Conservation (phyloP, 1,140 invertebrate species). For the Alviniconcha marisindica region DNA sequence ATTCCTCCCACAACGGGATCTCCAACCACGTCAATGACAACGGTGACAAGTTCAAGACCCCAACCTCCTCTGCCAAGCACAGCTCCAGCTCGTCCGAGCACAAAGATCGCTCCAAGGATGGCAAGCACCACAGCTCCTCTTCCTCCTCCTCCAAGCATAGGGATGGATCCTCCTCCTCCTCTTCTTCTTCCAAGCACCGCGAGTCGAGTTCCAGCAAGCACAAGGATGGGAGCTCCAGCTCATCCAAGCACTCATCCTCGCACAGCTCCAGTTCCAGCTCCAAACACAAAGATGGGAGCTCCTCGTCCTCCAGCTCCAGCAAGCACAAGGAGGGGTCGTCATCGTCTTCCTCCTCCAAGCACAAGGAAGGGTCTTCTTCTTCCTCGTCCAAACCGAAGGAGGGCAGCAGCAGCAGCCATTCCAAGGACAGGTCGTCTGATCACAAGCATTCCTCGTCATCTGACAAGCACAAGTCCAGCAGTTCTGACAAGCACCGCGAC, state of each 20-base stretch:
- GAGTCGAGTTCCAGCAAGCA: conserved; percentile 47
- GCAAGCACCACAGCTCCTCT: conserved; percentile 32
- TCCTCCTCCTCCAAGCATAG: conserved; percentile 46
- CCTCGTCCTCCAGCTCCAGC: conserved; percentile 39
- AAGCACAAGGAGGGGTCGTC: conserved; percentile 45
- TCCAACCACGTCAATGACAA: conserved; percentile 14
- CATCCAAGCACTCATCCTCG: conserved; percentile 38
- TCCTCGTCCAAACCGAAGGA: conserved; percentile 66
- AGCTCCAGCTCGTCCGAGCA: conserved; percentile 46
- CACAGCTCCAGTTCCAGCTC: conserved; percentile 41
- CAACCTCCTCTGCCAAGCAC: conserved; percentile 38
- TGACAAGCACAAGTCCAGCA: conserved; percentile 54
- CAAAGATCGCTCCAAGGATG: conserved; percentile 39
- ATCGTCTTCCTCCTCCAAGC: conserved; percentile 48
- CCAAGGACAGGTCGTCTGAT: conserved; percentile 73
- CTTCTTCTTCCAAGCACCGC: conserved; percentile 36
- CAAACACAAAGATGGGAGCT: conserved; percentile 47
- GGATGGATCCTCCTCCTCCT: conserved; percentile 45
- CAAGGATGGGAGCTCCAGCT: conserved; percentile 43
- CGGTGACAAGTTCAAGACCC: conserved; percentile 21
- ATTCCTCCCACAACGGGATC: conserved; percentile 29
- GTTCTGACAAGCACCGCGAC: conserved; percentile 41
- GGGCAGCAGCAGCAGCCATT: conserved; percentile 78
- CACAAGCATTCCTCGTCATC: conserved; percentile 54
- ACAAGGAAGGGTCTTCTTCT: conserved; percentile 45